A percentile compares a stretch with the other conserved stretches of the same genome.
Evolutionary conservation across 1,140 invertebrate genomes (phyloP).

Genomic region (Drosophila biarmipes): DNA sequence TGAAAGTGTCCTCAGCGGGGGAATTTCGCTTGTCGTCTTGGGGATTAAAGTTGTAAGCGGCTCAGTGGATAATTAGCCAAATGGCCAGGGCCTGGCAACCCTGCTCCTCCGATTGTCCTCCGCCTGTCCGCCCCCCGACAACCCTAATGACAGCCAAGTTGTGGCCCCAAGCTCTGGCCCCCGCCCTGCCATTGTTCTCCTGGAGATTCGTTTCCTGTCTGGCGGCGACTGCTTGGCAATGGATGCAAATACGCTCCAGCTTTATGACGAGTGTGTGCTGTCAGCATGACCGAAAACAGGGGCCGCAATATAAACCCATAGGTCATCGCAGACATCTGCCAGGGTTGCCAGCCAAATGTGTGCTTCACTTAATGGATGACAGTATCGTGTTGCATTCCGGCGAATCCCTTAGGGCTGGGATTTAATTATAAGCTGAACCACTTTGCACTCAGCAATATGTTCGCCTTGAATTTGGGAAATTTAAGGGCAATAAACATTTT

Average conservation of each 20-base stretch:
- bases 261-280: conserved; percentile 15
- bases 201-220: background rate
- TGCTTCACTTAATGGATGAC: background rate
- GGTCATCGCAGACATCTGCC: background rate
- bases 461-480: too few species aligned
- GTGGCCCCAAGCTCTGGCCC: background rate
- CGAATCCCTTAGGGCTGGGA: background rate
- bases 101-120: conserved; percentile 1
- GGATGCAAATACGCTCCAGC: conserved; percentile 22
- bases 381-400: background rate
- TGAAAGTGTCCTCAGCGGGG: conserved; percentile 33
- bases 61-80: conserved; percentile 73
- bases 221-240: conserved; percentile 7
- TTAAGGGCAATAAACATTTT: too few species aligned
- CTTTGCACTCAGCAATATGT: too few species aligned
- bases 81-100: conserved; percentile 11
- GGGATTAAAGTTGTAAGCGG: conserved; percentile 66
- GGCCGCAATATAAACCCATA: background rate
- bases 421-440: background rate
- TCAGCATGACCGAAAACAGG: conserved; percentile 2
- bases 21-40: conserved; percentile 34
- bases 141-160: conserved; percentile 12
- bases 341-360: background rate
- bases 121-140: background rate
- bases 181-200: conserved; percentile 11